phyloP scores from a whole-genome alignment of 1,140 invertebrate genomes.

The Aphis craccivora region DNA sequence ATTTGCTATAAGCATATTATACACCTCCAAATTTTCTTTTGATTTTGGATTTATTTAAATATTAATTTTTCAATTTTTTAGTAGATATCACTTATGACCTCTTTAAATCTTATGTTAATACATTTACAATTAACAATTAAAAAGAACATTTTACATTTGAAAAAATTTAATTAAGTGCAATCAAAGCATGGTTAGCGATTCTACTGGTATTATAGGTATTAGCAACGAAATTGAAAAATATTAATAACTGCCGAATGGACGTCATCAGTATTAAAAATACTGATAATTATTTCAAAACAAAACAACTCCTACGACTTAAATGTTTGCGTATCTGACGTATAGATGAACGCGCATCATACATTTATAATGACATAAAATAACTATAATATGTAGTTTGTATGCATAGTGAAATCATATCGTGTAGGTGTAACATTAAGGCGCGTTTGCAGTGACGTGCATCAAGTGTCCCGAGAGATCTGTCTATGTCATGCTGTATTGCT shows the following conservation, averaged over 20 bases:
- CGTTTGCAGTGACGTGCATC: neutral
- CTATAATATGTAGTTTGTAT: neutral
- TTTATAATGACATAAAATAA: neutral
- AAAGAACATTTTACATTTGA: no score
- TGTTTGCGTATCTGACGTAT: neutral
- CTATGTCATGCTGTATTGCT: neutral
- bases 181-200: no score
- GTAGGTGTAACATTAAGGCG: neutral
- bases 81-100: no score
- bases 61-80: neutral
- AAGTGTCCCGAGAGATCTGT: neutral
- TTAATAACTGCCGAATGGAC: neutral
- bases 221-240: neutral
- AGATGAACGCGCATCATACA: neutral
- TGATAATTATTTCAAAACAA: neutral
- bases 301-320: conserved; percentile 13
- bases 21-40: neutral
- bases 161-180: no score
- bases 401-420: neutral
- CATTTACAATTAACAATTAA: no score
- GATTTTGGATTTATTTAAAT: neutral
- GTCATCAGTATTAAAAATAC: neutral
- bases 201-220: neutral
- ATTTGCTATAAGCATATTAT: neutral
- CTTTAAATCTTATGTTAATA: no score